Evolutionary conservation across 2,797 vertebrate species (phyloP), one percentile per base, ranked within the genome.

Genomic region (Sylvia borin): DNA sequence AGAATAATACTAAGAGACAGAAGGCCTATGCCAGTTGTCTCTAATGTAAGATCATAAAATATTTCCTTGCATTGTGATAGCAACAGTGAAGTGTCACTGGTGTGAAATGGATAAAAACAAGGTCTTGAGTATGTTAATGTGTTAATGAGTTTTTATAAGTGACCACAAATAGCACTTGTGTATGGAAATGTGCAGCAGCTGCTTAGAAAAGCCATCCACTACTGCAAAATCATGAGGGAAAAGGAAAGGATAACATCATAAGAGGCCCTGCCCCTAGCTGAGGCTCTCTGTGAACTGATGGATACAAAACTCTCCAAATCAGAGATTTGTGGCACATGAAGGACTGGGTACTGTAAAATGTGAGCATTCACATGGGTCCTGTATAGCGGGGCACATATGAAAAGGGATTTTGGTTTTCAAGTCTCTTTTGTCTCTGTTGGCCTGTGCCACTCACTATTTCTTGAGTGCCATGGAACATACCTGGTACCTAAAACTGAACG

Each of bases 121-220:
- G 93, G 82, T 85, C 86, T 80, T 87, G 58, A 90, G 54, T 66
- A 86, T 60, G 54, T 92, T 83, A 73, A 83, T 90, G 72, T 74
- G 58, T 83, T 88, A 85, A 80, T 66, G 81, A 83, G 58, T 60
- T 91, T 89, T 88, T 57, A 1, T 48, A 83, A 93, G 72, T 92
- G 91, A 95, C 81, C 40, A 2, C 78, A 93, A 92, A 96, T 65
- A 94, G 79, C 81, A 83, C 61, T 85, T 93, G 40, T 77, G 50
- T 85, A 93, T 83, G 91, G 75, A 90, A 96, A 91, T 80, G 43
- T 25, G 50, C 68, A 83, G 90, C 75, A 77, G 34, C 65, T 90
- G 18, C 48, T 89, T 67, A 74, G 61, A 71, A 95, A 93, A 91
- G 47, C 42, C 72, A 53, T 79, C 61, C 65, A 53, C 77, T 91